phyloP scores from a whole-genome alignment of 2,113 vertebrate genomes.

The Pterocles orientalis region DNA sequence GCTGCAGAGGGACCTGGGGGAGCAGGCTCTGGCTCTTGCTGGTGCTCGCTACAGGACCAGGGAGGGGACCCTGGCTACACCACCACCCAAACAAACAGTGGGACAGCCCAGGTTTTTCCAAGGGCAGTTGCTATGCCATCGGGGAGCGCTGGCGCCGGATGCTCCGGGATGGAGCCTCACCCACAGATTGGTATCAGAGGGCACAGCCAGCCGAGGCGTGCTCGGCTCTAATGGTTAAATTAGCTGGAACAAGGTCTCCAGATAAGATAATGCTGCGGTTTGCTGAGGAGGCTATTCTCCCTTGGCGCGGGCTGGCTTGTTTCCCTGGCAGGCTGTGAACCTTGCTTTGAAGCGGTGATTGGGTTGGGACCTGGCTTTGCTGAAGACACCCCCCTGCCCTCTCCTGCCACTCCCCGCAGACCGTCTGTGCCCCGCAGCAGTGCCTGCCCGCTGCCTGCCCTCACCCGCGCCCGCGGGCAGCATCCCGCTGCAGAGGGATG shows the following conservation, averaged over 20 bases:
- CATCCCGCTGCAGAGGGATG: background rate
- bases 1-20: background rate
- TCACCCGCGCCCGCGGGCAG: background rate
- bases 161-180: background rate
- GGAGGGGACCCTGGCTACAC: background rate
- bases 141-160: background rate
- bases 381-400: background rate
- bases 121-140: background rate
- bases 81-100: background rate
- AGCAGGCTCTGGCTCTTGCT: background rate
- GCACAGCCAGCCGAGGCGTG: background rate
- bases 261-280: slow-evolving; percentile 29
- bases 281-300: background rate
- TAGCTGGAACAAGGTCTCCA: slow-evolving; percentile 21
- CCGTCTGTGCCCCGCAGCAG: background rate
- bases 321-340: background rate
- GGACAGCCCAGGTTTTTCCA: background rate
- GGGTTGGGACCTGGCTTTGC: background rate
- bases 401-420: background rate
- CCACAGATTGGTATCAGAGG: slow-evolving; percentile 8
- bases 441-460: background rate
- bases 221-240: slow-evolving; percentile 3
- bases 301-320: background rate
- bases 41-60: accelerated
- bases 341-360: background rate